Percentiles rank a stretch among this genome's conserved stretches.
phyloP scores from a whole-genome alignment of 2,113 vertebrate species.

The Brachyhypopomus occidentalis region DNA sequence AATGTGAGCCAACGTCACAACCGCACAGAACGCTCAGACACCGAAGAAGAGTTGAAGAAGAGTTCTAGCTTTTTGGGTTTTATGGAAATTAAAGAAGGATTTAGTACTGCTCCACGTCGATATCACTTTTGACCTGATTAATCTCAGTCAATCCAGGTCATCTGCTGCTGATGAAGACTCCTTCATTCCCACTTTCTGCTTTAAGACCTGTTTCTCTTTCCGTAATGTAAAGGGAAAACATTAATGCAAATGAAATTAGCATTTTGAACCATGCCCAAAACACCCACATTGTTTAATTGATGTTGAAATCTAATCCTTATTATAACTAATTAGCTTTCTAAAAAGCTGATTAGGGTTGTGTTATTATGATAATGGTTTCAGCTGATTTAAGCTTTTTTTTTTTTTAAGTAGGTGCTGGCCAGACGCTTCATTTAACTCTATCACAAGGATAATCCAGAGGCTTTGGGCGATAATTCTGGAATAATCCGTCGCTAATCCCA shows the following conservation, averaged over 20 bases:
- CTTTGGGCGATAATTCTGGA: conserved; percentile 81
- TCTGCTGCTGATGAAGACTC: neutral
- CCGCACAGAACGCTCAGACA: conserved; percentile 12
- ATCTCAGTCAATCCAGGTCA: conserved; percentile 14
- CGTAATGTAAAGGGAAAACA: neutral
- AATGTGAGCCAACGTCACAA: conserved; percentile 44
- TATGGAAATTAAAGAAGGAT: conserved; percentile 50
- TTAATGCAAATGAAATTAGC: conserved; percentile 29
- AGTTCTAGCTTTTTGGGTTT: conserved; percentile 10
- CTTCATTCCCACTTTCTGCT: neutral
- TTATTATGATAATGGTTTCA: conserved; percentile 70
- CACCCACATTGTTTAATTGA: conserved; percentile 65
- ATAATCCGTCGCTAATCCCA: conserved; percentile 73
- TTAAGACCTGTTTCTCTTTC: neutral
- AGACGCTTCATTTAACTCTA: conserved; percentile 67
- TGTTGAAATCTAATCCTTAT: conserved; percentile 73
- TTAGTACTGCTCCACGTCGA: conserved; percentile 55
- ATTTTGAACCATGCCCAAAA: conserved; percentile 34
- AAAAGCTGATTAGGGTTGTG: conserved; percentile 74
- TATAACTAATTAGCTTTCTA: conserved; percentile 76
- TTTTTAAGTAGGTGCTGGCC: conserved; percentile 57
- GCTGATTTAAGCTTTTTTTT: conserved; percentile 64
- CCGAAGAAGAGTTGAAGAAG: conserved; percentile 32
- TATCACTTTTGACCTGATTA: conserved; percentile 23
- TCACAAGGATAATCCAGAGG: conserved; percentile 78